These are phyloP conservation scores for Tenthredo distinguenda DNA, from an alignment of 2,888 invertebrate genomes.

Conservation along the genomic window DNA sequence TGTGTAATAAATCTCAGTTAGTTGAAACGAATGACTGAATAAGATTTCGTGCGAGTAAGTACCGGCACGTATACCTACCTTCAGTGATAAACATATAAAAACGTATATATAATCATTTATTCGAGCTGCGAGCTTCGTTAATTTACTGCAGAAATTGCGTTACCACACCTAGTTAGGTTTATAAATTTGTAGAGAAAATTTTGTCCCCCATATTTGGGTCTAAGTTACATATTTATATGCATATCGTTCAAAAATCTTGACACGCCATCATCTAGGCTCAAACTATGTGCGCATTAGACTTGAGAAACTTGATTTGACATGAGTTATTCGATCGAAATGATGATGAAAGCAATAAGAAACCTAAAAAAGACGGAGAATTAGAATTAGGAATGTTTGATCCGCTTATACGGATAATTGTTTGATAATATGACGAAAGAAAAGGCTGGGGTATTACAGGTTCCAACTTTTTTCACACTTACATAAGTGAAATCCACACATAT, in stretches of 20 bases:
- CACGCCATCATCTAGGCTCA: neutral
- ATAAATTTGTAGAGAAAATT: neutral
- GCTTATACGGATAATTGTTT: neutral
- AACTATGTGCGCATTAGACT: neutral
- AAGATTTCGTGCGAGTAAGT: slow-evolving; percentile 42
- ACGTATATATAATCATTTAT: neutral
- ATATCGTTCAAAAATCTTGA: neutral
- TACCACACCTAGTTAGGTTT: neutral
- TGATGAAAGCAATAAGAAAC: too few species aligned
- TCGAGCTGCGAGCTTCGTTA: neutral
- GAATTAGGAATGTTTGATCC: too few species aligned
- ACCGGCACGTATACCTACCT: neutral
- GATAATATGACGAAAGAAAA: neutral
- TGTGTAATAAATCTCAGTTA: slow-evolving; percentile 42
- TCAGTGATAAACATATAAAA: neutral
- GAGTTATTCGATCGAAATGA: neutral
- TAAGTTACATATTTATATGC: neutral
- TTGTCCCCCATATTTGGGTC: neutral
- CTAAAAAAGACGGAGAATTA: too few species aligned
- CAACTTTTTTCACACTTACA: neutral
- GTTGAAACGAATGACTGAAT: slow-evolving; percentile 27
- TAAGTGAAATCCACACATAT: neutral
- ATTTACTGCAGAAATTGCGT: slow-evolving; percentile 5
- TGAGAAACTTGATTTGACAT: neutral
- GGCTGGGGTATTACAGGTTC: neutral